phyloP scores from a whole-genome alignment of 2,888 invertebrate species.

The Synanthedon tipuliformis region DNA sequence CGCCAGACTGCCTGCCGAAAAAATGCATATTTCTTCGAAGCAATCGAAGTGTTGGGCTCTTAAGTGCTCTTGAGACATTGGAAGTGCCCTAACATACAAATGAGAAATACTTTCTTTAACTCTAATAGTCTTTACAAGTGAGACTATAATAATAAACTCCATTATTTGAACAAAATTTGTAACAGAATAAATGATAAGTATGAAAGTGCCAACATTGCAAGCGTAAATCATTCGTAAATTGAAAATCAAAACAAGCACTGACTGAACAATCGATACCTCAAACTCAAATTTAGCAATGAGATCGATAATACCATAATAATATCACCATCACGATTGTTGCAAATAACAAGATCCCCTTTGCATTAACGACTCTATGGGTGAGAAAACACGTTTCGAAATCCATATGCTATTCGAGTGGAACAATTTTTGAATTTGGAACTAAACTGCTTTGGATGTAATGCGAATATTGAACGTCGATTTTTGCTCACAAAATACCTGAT shows the following conservation, averaged over 20 bases:
- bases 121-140: no score
- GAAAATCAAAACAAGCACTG: conserved; percentile 68
- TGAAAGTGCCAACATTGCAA: conserved; percentile 49
- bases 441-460: conserved; percentile 2
- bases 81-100: no score
- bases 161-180: conserved; percentile 37
- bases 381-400: conserved; percentile 23
- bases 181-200: conserved; percentile 6
- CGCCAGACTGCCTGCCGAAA: no score
- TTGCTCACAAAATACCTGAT: not conserved
- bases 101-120: no score
- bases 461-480: not conserved
- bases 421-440: conserved; percentile 12
- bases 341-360: not conserved
- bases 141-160: no score
- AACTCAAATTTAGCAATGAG: conserved; percentile 62
- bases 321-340: conserved; percentile 62
- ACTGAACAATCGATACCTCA: conserved; percentile 57
- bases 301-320: conserved; percentile 64
- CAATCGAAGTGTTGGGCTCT: no score
- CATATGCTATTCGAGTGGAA: conserved; percentile 1
- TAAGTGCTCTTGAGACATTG: no score
- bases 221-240: conserved; percentile 69
- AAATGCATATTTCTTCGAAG: no score
- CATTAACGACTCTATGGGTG: not conserved